Base-by-base conservation (phyloP, 2,113 vertebrate species). In the Chrysochloris asiatica region DNA sequence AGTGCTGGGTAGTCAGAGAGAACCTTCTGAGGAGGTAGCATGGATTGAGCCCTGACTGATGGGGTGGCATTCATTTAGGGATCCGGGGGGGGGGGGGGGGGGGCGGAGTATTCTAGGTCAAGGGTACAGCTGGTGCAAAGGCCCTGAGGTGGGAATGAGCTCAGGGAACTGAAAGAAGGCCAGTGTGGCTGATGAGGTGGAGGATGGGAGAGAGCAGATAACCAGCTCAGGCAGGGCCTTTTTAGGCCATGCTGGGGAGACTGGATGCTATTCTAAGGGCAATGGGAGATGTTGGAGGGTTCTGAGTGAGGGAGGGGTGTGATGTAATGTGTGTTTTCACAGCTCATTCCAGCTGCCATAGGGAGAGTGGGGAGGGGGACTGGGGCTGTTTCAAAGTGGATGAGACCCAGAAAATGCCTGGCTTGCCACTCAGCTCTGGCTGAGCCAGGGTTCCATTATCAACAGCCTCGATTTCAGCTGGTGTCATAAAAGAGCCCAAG, bases 61-160 rank as follows among this genome's bases (percentile, higher is more conserved):
- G 83, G 78, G 76, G 41, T 88, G 65, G 38, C 36, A 77, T 61
- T 65, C 83, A 83, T 41, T 14, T 85, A 88, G 47, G 90, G 72
- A 83, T 86, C 59, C 65, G 86, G 71, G 63, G 67, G 76, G 86
- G n/a, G n/a, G 86, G 71, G 63, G 67, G 76, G 86, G n/a, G n/a
- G n/a, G n/a, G n/a, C n/a, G 79, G 75, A 67, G 45, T 72, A 75
- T 95, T 96, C 92, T 93, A 95, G 96, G 95, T 52, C 93, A 95
- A 92, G 90, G 86, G 92, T 73, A 95, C 67, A 94, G 92, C 90
- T 94, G 86, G 92, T 96, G 89, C 94, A 93, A 96, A 95, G 95
- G 92, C 93, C 92, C 94, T 95, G 96, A 90, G 92, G 91, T 96
- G 86, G 90, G 77, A 95, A 83, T 92, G 94, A 88, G 93, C 94